Evolutionary conservation across 2,113 vertebrate species (phyloP).

Genomic region (rabbit (Oryctolagus cuniculus)): mOryCun1.1 NC_091449.1:11681501-11682000

Average conservation of each 20-base stretch:
- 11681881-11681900: background rate
- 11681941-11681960: background rate
- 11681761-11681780: background rate
- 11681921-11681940: background rate
- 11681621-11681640: background rate
- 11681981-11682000: background rate
- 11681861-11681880: background rate
- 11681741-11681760: background rate
- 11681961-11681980: background rate
- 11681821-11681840: background rate
- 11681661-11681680: background rate
- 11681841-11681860: background rate
- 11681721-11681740: background rate
- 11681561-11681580: too few relatives aligned
- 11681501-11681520: background rate
- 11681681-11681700: background rate
- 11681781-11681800: background rate
- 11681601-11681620: background rate
- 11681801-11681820: background rate
- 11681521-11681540: background rate
- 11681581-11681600: too few relatives aligned
- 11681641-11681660: background rate
- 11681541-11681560: background rate
- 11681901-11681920: background rate
- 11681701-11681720: background rate